Base-by-base conservation (phyloP, 2,888 invertebrate species). In the Hetaerina titia region DNA sequence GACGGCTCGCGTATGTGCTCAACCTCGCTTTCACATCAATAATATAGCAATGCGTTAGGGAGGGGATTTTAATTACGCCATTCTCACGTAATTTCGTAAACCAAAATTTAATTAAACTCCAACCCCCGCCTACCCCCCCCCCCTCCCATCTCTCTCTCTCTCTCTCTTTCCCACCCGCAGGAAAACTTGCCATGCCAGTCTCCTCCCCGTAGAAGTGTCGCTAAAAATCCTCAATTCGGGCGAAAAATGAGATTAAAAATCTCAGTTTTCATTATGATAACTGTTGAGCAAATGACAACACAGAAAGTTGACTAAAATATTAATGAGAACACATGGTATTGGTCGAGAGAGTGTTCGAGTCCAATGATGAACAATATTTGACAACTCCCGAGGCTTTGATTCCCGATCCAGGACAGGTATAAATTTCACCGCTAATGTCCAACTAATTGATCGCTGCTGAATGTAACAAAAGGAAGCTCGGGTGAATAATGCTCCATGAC, bases 1-100 rank as follows among this genome's bases (percentile, higher is more conserved):
- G 69, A 92, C 92, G 64, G 69, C 17, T n/a, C 92, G 92, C 56
- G 92, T 92, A 69, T 92, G 63, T 74, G 69, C 81, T 92, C 69
- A 69, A 69, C 90, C 31, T 90, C 63, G 64, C 92, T 69, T 90
- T 90, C 90, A 19, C 92, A 69, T 92, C 92, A 92, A 92, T 92
- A 92, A 92, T 92, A 56, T 92, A 92, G 60, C 92, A 92, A 92
- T 92, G 92, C 92, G 92, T 92, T 56, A 74, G 64, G 74, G n/a
- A 31, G 56, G 92, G 69, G 92, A 45, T 92, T 92, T 92, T 92
- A 92, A 92, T 92, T 92, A 92, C 92, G 92, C 69, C 92, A 92
- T 92, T 92, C 92, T 92, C 92, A 92, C 69, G 92, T 92, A 92
- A 92, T 92, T 92, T 92, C 92, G 92, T 92, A 92, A 92, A 92